Evolutionary conservation across 1,140 invertebrate species (phyloP), one percentile per base, ranked within the genome.

Genomic region (Drosophila guanche): DNA sequence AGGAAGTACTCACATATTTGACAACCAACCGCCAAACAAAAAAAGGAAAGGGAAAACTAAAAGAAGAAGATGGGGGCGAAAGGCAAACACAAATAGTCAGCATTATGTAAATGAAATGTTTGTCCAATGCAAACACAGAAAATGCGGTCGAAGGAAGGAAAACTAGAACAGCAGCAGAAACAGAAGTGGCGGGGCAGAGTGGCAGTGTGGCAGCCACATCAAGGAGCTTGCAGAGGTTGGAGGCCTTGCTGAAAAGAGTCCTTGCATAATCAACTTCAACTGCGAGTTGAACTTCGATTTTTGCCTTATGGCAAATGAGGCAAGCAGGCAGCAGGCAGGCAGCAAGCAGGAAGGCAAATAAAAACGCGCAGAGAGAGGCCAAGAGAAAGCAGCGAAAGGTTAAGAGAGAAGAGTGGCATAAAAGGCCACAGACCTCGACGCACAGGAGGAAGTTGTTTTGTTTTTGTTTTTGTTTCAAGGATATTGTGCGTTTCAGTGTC

Each of bases 61-160:
- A 58, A 27, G 29, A 47, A 33, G 23, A 12, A 29, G 14, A 37
- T 10, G 29, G 5, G 61, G 57, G 60, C 50, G 51, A 51, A 85
- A 61, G 58, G 72, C 72, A 66, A 80, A 86, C 48, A 61, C 60
- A 74, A 81, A 86, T 86, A 81, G 63, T 47, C 77, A 88, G 86
- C 78, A 83, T 80, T 86, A 86, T 86, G 83, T 61, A 86, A 86
- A 83, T 86, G 76, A 78, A 86, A 86, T 83, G 86, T 86, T 88
- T 83, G 84, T 48, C 60, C 76, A 70, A 62, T 69, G 77, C 77
- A 80, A 78, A 81, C 61, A 69, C 57, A 37, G 33, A 83, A 74
- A 81, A 42, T 70, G 65, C 69, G 76, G 81, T 58, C 63, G 65
- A 41, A 37, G 57, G 43, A 56, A 65, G 54, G 65, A 47, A 78